Conservation (phyloP, 2,797 vertebrate genomes). For the Hipposideros larvatus region DNA sequence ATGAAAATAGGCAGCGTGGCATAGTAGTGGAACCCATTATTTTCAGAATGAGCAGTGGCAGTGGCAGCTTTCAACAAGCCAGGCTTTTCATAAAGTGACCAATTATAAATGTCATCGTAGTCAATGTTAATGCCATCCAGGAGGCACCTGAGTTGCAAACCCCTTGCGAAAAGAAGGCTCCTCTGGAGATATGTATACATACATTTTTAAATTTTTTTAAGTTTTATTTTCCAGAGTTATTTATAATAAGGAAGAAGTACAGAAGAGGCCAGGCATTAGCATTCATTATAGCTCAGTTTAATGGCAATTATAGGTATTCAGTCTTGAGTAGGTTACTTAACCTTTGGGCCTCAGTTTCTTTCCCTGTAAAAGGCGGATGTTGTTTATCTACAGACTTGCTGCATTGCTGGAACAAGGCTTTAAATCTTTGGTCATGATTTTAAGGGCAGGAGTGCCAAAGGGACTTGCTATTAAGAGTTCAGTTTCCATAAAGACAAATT, state of each 20-base stretch:
- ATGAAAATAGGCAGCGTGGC: neutral
- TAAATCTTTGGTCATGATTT: neutral
- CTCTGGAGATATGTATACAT: neutral
- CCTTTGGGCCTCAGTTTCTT: conserved; percentile 1
- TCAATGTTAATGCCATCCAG: neutral
- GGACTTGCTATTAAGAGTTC: neutral
- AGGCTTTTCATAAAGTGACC: neutral
- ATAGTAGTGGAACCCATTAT: conserved; percentile 8
- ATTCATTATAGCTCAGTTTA: neutral
- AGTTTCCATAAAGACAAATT: neutral
- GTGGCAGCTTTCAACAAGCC: neutral
- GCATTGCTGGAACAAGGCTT: neutral
- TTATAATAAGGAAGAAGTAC: neutral
- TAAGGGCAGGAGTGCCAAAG: neutral
- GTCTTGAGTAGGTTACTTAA: neutral
- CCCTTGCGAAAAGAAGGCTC: neutral
- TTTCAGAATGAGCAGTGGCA: neutral
- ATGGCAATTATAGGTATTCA: neutral
- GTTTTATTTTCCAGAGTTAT: conserved; percentile 25
- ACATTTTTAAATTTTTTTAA: neutral
- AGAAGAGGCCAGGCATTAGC: neutral
- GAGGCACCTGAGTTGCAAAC: neutral
- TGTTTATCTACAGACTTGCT: neutral
- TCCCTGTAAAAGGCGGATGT: neutral
- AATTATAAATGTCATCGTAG: neutral